phyloP scores from a whole-genome alignment of 2,113 vertebrate genomes.

The Podiceps cristatus region DNA sequence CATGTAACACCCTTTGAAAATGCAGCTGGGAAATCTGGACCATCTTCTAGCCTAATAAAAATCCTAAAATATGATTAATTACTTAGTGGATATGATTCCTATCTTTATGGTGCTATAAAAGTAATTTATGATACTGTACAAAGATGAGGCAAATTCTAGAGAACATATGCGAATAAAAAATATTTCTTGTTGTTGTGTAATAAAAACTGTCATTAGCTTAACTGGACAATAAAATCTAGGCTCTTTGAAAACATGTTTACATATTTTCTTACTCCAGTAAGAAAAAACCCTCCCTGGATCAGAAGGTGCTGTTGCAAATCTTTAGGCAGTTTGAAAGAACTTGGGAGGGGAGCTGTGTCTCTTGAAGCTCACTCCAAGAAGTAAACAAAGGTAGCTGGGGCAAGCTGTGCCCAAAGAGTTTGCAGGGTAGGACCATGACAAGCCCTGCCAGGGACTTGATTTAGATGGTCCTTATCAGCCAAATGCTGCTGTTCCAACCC shows the following conservation, averaged over 20 bases:
- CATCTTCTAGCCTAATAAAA: background rate
- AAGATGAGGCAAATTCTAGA: background rate
- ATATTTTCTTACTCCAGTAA: background rate
- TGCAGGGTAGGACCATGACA: accelerated
- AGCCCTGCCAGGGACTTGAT: background rate
- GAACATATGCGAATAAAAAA: background rate
- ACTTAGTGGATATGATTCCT: background rate
- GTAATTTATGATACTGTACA: background rate
- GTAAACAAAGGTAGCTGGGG: background rate
- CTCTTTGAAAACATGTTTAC: background rate
- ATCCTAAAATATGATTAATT: background rate
- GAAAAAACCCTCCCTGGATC: background rate
- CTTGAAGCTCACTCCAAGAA: background rate
- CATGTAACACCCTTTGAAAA: background rate
- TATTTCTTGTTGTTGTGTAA: background rate
- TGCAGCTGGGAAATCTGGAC: background rate
- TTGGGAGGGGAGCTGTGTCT: background rate
- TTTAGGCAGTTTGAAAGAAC: background rate
- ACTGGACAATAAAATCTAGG: background rate
- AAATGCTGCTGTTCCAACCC: accelerated
- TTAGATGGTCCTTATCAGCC: background rate
- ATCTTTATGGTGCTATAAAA: background rate
- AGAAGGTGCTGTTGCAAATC: background rate
- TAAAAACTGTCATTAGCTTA: background rate
- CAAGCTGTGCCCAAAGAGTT: background rate